A percentile compares a stretch with the other conserved stretches of the same genome.
These are phyloP conservation scores for Macropis europaea DNA, from an alignment of 2,888 invertebrate species.

Conservation along the genomic window DNA sequence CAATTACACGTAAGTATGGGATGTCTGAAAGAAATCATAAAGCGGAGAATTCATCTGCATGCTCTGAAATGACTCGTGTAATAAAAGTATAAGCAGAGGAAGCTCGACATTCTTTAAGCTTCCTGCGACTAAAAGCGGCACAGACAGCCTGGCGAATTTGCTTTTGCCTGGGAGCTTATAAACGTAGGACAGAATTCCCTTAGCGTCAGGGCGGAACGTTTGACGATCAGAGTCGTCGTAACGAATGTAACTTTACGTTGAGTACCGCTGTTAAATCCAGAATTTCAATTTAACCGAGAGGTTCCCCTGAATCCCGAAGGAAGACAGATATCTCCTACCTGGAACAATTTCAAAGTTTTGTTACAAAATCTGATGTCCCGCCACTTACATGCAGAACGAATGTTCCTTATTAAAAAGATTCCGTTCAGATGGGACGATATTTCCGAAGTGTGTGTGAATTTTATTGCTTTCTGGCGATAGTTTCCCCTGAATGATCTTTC, in stretches of 20 bases:
- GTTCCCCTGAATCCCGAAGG: slow-evolving; percentile 26
- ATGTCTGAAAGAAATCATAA: no score
- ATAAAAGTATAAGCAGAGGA: no score
- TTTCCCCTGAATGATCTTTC: no score
- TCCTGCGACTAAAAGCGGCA: no score
- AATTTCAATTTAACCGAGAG: slow-evolving; percentile 41
- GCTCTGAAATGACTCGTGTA: no score
- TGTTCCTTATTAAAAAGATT: background rate
- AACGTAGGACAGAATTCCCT: background rate
- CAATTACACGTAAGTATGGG: no score
- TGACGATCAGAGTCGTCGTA: slow-evolving; percentile 4
- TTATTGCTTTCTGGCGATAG: no score
- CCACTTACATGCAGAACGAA: background rate
- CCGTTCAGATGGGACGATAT: no score
- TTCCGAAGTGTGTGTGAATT: no score
- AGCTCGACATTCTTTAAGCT: no score
- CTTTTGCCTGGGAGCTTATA: slow-evolving; percentile 2
- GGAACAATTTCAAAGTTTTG: background rate
- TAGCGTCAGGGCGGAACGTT: background rate
- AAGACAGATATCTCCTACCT: slow-evolving; percentile 3
- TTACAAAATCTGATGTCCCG: background rate
- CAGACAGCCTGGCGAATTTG: slow-evolving; percentile 18
- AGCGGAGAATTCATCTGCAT: no score
- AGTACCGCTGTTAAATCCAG: slow-evolving; percentile 29
- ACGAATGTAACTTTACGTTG: slow-evolving; percentile 21